A percentile compares a stretch with the other conserved stretches of the same genome.
These are phyloP conservation scores for Coryphaenoides rupestris DNA, from an alignment of 2,113 vertebrate species.

Conservation along the genomic window DNA sequence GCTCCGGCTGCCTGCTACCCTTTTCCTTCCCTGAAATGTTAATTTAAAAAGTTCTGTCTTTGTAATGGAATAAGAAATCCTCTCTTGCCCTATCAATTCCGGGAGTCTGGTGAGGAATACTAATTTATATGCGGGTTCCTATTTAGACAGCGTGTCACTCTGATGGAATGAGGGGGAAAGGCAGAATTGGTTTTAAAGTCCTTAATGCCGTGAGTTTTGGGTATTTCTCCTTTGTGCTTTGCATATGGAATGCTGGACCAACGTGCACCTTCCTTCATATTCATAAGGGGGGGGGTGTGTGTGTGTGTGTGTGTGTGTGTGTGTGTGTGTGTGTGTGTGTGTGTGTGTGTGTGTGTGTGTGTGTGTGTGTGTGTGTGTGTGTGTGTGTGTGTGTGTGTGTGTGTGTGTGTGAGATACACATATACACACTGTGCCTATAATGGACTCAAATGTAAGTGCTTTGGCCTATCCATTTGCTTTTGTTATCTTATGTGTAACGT, in stretches of 20 bases:
- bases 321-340: not conserved
- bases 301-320: conserved; percentile 2
- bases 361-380: conserved; percentile 1
- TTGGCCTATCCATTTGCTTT: no score
- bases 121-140: conserved; percentile 78
- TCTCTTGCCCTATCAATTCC: conserved; percentile 97
- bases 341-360: conserved; percentile 12
- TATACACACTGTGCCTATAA: no score
- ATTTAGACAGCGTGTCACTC: conserved; percentile 65
- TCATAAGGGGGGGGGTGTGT: conserved; percentile 1
- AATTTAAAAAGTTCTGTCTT: conserved; percentile 99
- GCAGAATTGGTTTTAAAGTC: conserved; percentile 71
- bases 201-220: conserved; percentile 61
- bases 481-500: not conserved
- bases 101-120: conserved; percentile 94
- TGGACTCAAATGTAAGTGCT: no score
- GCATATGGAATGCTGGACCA: conserved; percentile 23
- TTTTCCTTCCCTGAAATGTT: conserved; percentile 99
- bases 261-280: not conserved
- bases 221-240: conserved; percentile 45
- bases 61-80: conserved; percentile 99
- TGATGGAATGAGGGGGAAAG: conserved; percentile 59
- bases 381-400: not conserved
- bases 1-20: conserved; percentile 92
- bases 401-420: not conserved